phyloP scores from a whole-genome alignment of 2,888 invertebrate genomes.

The Epinotia nisella region DNA sequence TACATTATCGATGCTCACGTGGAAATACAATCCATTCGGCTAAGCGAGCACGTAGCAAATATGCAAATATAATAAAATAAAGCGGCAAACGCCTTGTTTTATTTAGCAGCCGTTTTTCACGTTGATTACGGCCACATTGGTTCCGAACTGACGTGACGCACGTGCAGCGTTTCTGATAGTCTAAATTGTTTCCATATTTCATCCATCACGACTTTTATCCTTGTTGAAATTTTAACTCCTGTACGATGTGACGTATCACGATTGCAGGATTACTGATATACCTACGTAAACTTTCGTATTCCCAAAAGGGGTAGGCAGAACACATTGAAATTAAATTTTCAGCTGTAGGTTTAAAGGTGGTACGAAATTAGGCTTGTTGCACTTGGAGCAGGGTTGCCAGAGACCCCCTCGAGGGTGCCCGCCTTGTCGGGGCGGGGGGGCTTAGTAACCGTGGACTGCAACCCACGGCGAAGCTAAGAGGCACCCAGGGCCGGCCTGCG shows the following conservation, averaged over 20 bases:
- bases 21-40: neutral
- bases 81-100: conserved; percentile 1
- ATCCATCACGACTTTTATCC: conserved; percentile 6
- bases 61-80: conserved; percentile 29
- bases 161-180: neutral
- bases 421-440: too few relatives aligned
- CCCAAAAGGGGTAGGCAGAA: too few relatives aligned
- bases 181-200: neutral
- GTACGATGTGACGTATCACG: neutral
- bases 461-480: too few relatives aligned
- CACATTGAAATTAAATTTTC: too few relatives aligned
- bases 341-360: too few relatives aligned
- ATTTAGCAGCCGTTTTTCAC: conserved; percentile 1
- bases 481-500: too few relatives aligned
- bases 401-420: too few relatives aligned
- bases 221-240: conserved; percentile 8
- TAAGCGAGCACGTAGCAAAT: conserved; percentile 17
- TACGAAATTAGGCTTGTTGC: too few relatives aligned
- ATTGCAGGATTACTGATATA: neutral
- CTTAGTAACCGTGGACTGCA: too few relatives aligned
- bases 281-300: neutral
- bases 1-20: neutral
- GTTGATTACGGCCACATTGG: neutral
- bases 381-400: too few relatives aligned
- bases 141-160: neutral